These are phyloP conservation scores for Sarcophaga caerulescens DNA, from an alignment of 2,888 invertebrate species.

Conservation along the genomic window DNA sequence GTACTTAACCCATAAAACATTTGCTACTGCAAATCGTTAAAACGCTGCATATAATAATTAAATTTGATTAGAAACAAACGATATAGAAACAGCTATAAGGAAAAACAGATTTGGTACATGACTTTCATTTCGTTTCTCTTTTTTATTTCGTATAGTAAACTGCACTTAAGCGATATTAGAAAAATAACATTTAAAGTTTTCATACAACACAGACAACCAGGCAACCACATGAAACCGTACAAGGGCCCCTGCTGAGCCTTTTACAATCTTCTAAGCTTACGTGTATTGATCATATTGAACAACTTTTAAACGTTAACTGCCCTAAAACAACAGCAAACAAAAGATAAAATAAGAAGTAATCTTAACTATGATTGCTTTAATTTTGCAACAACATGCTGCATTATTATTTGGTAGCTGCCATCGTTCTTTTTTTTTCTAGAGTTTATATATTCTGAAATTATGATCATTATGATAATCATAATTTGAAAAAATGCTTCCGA, in stretches of 20 bases:
- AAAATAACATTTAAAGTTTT: conserved; percentile 45
- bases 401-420: conserved; percentile 28
- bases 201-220: conserved; percentile 1
- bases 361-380: neutral
- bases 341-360: conserved; percentile 24
- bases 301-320: conserved; percentile 61
- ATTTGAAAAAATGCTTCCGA: too few relatives aligned
- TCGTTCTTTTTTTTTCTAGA: too few relatives aligned
- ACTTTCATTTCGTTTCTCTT: too few relatives aligned
- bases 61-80: too few relatives aligned
- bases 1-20: too few relatives aligned
- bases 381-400: conserved; percentile 26
- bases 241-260: neutral
- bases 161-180: conserved; percentile 1
- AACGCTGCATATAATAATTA: too few relatives aligned
- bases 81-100: too few relatives aligned
- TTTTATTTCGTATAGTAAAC: too few relatives aligned
- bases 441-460: conserved; percentile 16
- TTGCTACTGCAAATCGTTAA: too few relatives aligned
- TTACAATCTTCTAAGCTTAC: neutral
- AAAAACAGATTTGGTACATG: too few relatives aligned
- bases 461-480: conserved; percentile 42
- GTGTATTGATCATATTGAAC: conserved; percentile 33
- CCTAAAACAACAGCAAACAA: conserved; percentile 58
- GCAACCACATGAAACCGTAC: neutral